phyloP scores from a whole-genome alignment of 2,113 vertebrate genomes.

The Glareola pratincola region DNA sequence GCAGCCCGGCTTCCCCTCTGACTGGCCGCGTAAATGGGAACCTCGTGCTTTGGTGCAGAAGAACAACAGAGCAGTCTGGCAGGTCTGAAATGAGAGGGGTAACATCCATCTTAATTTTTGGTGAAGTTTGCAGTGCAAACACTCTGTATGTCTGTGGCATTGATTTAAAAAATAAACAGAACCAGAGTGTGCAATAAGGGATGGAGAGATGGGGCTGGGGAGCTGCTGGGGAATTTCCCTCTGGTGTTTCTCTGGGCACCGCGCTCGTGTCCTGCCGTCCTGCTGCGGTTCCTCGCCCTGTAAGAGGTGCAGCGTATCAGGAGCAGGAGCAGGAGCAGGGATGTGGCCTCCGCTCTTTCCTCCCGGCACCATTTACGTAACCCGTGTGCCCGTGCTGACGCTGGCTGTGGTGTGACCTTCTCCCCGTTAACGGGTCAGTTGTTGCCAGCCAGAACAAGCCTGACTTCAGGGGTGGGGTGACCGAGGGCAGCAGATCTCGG shows the following conservation, averaged over 20 bases:
- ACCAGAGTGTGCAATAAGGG: not conserved
- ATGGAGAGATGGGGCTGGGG: not conserved
- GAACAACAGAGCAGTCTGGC: not conserved
- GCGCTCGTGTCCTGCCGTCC: accelerated
- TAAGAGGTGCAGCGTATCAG: not conserved
- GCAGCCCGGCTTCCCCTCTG: not conserved
- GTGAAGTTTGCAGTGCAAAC: not conserved
- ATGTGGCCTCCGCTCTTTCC: not conserved
- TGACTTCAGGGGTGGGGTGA: not conserved
- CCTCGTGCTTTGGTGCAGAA: not conserved
- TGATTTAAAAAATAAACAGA: not conserved
- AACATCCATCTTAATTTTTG: not conserved
- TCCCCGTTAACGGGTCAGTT: not conserved
- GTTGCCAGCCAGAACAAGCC: not conserved
- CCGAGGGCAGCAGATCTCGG: accelerated
- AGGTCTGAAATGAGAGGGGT: not conserved
- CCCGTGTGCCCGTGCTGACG: not conserved
- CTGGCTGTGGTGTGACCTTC: not conserved
- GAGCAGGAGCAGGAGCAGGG: not conserved
- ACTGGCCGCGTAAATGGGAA: not conserved
- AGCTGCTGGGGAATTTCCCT: not conserved
- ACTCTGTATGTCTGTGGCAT: not conserved
- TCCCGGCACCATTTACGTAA: not conserved
- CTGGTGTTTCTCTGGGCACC: not conserved
- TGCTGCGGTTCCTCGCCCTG: not conserved